A percentile compares a stretch with the other conserved stretches of the same genome.
phyloP scores from a whole-genome alignment of 2,888 invertebrate species.

The Pachymerium ferrugineum region DNA sequence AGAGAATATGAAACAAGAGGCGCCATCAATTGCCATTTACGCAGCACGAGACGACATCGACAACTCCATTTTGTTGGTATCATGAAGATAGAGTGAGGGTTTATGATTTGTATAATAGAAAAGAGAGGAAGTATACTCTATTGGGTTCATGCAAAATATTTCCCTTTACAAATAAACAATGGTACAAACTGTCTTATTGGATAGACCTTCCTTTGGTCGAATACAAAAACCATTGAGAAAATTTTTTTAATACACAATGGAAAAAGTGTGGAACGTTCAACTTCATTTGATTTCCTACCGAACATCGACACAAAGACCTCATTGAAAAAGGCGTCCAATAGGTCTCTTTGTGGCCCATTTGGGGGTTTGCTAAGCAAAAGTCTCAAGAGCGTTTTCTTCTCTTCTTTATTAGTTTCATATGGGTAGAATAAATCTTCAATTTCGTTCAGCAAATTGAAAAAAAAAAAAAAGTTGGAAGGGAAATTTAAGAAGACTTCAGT shows the following conservation, averaged over 20 bases:
- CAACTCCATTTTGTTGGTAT: background rate
- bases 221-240: conserved; percentile 11
- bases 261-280: background rate
- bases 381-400: background rate
- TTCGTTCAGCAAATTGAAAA: background rate
- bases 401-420: background rate
- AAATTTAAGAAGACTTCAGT: too few relatives aligned
- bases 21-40: background rate
- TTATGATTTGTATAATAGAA: too few relatives aligned
- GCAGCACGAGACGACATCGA: background rate
- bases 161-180: too few relatives aligned
- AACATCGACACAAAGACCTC: conserved; percentile 4
- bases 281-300: too few relatives aligned
- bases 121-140: background rate
- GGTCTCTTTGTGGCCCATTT: conserved; percentile 16
- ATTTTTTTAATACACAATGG: background rate
- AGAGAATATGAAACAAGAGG: background rate
- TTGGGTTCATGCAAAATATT: background rate
- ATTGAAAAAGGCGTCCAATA: background rate
- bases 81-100: background rate
- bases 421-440: background rate
- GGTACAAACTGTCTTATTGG: background rate
- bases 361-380: too few relatives aligned
- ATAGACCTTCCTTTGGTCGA: background rate
- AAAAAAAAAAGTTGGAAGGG: background rate